Evolutionary conservation across 2,888 invertebrate species (phyloP).

Genomic region (Scaptomyza flava): DNA sequence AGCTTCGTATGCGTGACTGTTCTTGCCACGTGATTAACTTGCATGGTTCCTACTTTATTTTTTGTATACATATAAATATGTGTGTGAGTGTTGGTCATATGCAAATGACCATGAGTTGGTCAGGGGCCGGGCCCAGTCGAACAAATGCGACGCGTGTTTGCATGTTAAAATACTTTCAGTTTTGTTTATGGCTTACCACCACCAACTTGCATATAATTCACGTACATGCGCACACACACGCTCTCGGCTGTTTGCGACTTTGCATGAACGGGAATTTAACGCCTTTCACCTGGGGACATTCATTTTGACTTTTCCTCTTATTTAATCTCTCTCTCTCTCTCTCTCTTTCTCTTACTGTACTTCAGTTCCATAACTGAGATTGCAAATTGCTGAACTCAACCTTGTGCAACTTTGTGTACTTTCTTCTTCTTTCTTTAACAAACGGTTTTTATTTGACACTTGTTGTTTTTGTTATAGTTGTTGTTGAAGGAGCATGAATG

Average conservation of each 20-base stretch:
- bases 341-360: constrained; percentile 3
- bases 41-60: constrained; percentile 39
- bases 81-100: constrained; percentile 31
- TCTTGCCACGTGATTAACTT: constrained; percentile 77
- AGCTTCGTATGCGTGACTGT: constrained; percentile 65
- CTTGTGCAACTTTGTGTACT: constrained; percentile 3
- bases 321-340: not conserved
- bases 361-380: constrained; percentile 40
- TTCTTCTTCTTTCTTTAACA: not conserved
- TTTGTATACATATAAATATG: not conserved
- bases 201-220: constrained; percentile 31
- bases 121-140: constrained; percentile 30
- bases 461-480: constrained; percentile 36
- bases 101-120: constrained; percentile 61
- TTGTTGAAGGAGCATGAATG: constrained; percentile 22
- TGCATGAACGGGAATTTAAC: constrained; percentile 59
- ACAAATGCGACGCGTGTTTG: constrained; percentile 64
- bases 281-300: constrained; percentile 59
- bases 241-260: constrained; percentile 26
- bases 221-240: not conserved
- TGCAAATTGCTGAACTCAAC: constrained; percentile 21
- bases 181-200: constrained; percentile 61
- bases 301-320: constrained; percentile 18
- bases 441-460: constrained; percentile 18
- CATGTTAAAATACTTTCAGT: constrained; percentile 74